A percentile compares a stretch with the other conserved stretches of the same genome.
These are phyloP conservation scores for Tetranychus piercei DNA, from an alignment of 2,888 invertebrate species.

Conservation along the genomic window DNA sequence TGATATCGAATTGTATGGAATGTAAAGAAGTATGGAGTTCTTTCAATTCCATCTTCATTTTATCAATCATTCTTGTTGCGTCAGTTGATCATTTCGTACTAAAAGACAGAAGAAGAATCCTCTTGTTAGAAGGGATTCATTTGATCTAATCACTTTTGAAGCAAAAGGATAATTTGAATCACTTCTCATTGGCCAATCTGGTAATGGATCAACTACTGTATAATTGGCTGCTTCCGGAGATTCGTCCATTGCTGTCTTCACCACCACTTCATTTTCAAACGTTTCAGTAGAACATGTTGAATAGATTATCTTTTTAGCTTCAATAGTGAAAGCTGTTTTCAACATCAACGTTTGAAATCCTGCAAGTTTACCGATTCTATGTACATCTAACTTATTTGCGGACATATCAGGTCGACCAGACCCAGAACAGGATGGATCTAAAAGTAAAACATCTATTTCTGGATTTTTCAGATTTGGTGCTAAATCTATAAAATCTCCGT, in stretches of 20 bases:
- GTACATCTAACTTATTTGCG: conserved; percentile 32
- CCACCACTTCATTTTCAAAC: conserved; percentile 82
- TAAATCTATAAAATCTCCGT: conserved; percentile 47
- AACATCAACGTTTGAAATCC: conserved; percentile 62
- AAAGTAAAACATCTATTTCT: conserved; percentile 58
- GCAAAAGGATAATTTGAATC: not conserved
- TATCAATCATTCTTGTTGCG: too few relatives aligned
- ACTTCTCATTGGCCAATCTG: conserved; percentile 29
- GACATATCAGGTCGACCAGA: conserved; percentile 37
- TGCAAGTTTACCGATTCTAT: conserved; percentile 29
- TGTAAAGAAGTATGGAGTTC: not conserved
- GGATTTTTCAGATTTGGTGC: not conserved
- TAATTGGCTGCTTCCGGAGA: conserved; percentile 28
- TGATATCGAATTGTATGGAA: too few relatives aligned
- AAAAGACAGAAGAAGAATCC: conserved; percentile 1
- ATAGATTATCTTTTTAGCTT: conserved; percentile 71
- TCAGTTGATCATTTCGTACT: not conserved
- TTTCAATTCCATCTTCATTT: not conserved
- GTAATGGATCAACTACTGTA: conserved; percentile 30
- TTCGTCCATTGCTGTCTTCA: conserved; percentile 48
- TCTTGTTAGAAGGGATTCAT: not conserved
- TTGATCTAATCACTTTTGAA: not conserved
- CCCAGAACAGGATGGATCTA: conserved; percentile 93
- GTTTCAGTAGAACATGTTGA: conserved; percentile 82
- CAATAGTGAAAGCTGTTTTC: conserved; percentile 68